A percentile compares a stretch with the other conserved stretches of the same genome.
These are phyloP conservation scores for Sclerodermus sp. DNA, from an alignment of 2,888 invertebrate species.

Conservation along the genomic window DNA sequence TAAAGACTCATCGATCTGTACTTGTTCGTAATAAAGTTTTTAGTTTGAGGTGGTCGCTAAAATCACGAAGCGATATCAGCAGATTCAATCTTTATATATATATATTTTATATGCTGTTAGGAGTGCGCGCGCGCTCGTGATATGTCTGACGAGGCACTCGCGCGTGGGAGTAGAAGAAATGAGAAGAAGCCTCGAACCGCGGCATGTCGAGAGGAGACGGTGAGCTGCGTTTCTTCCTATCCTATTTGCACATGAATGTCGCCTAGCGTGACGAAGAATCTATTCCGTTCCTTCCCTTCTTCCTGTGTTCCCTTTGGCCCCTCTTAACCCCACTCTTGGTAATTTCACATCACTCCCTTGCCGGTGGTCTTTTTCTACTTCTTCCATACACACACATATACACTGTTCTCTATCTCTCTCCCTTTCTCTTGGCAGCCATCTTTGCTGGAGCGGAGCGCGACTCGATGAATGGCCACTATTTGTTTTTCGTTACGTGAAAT, in stretches of 20 bases:
- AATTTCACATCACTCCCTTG: too few species aligned
- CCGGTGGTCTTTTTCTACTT: too few species aligned
- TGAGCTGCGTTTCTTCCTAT: conserved; percentile 4
- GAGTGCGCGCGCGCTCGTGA: too few species aligned
- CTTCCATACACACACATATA: background rate
- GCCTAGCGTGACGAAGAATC: conserved; percentile 7
- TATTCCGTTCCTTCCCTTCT: background rate
- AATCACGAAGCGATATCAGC: too few species aligned
- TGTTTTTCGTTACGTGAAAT: conserved; percentile 50
- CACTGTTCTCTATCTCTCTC: conserved; percentile 2
- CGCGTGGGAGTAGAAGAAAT: conserved; percentile 2
- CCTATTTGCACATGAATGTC: conserved; percentile 19
- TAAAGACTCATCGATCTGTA: too few species aligned
- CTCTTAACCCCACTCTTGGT: too few species aligned
- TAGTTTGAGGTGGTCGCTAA: too few species aligned
- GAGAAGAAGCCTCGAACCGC: conserved; percentile 9
- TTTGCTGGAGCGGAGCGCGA: background rate
- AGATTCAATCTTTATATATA: too few species aligned
- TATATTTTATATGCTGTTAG: too few species aligned
- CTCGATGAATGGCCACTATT: conserved; percentile 38
- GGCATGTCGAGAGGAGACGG: too few species aligned
- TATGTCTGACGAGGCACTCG: background rate
- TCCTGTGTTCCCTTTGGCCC: background rate
- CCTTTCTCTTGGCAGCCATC: background rate
- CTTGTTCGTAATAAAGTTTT: too few species aligned